phyloP scores from a whole-genome alignment of 2,113 vertebrate genomes.

The Grammomys dolichurus region DNA sequence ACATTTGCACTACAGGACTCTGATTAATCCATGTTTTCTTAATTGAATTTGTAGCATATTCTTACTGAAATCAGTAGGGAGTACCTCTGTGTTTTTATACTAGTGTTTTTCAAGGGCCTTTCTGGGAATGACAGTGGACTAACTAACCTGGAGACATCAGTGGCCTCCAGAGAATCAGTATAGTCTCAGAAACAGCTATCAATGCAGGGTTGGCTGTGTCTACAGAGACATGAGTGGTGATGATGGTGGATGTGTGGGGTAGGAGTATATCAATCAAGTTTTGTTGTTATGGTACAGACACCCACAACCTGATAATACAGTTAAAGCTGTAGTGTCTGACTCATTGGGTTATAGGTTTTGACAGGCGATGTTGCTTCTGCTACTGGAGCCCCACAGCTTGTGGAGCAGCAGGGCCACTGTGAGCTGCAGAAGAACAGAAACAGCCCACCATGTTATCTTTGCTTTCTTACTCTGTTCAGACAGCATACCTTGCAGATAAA shows the following conservation, averaged over 20 bases:
- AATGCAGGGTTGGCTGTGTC: background rate
- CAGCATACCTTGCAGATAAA: background rate
- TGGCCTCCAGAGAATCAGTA: background rate
- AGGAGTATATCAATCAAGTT: background rate
- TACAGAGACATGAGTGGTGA: background rate
- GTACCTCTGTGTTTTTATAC: background rate
- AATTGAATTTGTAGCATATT: background rate
- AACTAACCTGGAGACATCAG: background rate
- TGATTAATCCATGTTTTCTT: constrained; percentile 15
- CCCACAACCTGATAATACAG: background rate
- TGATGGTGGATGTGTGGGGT: background rate
- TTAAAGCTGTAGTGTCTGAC: background rate
- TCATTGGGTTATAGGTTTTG: background rate
- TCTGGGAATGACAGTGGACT: background rate
- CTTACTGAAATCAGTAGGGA: background rate
- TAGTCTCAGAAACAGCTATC: background rate
- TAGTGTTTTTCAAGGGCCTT: background rate
- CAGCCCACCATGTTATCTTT: background rate
- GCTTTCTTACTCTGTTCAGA: background rate
- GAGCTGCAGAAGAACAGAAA: background rate
- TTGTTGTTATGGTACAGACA: background rate
- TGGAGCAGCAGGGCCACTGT: background rate
- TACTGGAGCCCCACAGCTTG: background rate
- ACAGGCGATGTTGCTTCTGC: background rate
- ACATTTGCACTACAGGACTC: background rate